These are phyloP conservation scores for Hylomyscus alleni DNA, from an alignment of 2,797 vertebrate genomes.

Conservation along the genomic window DNA sequence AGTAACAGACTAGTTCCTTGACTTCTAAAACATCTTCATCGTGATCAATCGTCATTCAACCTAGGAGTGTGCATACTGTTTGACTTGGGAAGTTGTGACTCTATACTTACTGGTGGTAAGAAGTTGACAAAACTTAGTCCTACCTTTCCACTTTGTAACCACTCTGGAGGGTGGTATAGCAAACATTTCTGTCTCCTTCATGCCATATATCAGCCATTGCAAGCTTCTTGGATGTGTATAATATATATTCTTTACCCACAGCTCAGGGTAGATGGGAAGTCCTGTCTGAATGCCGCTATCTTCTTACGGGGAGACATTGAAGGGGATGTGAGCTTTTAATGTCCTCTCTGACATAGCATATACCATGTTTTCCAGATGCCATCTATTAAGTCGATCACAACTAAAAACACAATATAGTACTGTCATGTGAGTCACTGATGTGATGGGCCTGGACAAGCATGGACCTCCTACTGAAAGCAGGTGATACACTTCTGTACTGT, in stretches of 20 bases:
- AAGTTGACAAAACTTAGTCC: neutral
- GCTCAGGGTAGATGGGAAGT: accelerated
- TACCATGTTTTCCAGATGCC: neutral
- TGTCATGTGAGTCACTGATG: neutral
- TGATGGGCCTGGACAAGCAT: neutral
- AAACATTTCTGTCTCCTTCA: neutral
- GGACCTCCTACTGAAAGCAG: neutral
- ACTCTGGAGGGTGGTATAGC: neutral
- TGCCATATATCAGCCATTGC: neutral
- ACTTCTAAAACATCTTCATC: neutral
- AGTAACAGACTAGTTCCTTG: neutral
- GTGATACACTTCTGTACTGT: neutral
- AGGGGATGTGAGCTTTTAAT: neutral
- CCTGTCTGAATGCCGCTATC: neutral
- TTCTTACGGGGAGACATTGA: neutral
- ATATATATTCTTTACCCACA: neutral
- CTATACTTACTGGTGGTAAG: neutral
- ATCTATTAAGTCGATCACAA: neutral
- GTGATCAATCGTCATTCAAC: neutral
- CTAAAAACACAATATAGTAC: neutral
- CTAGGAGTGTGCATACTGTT: neutral
- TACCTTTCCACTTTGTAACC: neutral
- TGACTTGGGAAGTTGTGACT: neutral
- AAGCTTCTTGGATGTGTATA: neutral
- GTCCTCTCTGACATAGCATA: neutral